Percentiles rank a stretch among this genome's conserved stretches.
Evolutionary conservation across 2,113 vertebrate genomes (phyloP).

Genomic region (mouse (Mus musculus)): DNA sequence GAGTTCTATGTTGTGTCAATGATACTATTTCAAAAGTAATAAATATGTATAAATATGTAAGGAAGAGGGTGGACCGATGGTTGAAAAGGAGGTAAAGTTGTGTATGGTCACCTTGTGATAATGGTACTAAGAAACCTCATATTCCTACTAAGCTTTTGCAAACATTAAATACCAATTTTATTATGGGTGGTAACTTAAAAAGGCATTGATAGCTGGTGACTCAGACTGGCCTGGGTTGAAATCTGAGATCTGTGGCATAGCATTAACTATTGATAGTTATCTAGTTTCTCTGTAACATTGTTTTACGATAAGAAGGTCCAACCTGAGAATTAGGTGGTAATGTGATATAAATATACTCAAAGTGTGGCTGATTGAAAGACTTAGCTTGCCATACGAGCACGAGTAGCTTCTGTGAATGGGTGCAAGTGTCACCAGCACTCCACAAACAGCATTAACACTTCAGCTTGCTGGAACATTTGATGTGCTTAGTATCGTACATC

Average conservation of each 20-base stretch:
- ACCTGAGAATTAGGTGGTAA: not conserved
- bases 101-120: not conserved
- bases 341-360: not conserved
- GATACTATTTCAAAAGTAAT: not conserved
- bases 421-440: not conserved
- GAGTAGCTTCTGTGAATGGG: not conserved
- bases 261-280: not conserved
- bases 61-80: not conserved
- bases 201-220: not conserved
- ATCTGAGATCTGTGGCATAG: constrained; percentile 35
- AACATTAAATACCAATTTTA: constrained; percentile 13
- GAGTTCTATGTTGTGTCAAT: not conserved
- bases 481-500: not conserved
- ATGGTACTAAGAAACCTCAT: not conserved
- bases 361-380: not conserved
- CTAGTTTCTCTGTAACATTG: not conserved
- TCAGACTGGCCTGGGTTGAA: not conserved
- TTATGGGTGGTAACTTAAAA: not conserved
- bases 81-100: not conserved
- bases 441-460: not conserved
- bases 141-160: not conserved
- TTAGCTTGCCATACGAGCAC: not conserved
- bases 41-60: not conserved
- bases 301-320: not conserved
- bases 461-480: not conserved